phyloP scores from a whole-genome alignment of 2,888 invertebrate genomes.

The Eupeodes luniger region DNA sequence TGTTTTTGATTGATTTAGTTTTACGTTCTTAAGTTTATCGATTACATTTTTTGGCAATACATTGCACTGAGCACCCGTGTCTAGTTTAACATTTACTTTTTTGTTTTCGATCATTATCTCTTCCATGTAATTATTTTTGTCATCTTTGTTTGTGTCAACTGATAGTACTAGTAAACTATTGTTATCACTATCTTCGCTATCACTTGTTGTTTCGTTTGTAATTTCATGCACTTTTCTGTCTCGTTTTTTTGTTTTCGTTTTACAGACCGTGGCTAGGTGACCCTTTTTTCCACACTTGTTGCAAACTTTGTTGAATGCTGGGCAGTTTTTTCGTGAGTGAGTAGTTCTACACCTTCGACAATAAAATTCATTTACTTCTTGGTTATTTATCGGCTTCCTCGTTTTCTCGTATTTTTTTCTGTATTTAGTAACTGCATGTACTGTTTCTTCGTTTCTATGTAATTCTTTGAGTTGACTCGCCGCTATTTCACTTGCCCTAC shows the following conservation, averaged over 20 bases:
- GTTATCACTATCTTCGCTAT: slow-evolving; percentile 52
- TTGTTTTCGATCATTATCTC: slow-evolving; percentile 63
- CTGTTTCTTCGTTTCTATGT: slow-evolving; percentile 36
- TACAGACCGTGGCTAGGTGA: slow-evolving; percentile 41
- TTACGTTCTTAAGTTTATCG: slow-evolving; percentile 30
- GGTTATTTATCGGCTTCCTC: slow-evolving; percentile 38
- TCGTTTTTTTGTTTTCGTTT: slow-evolving; percentile 46
- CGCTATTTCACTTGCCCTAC: slow-evolving; percentile 67
- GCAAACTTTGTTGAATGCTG: slow-evolving; percentile 62
- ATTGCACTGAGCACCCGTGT: slow-evolving; percentile 67
- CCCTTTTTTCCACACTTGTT: slow-evolving; percentile 58
- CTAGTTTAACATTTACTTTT: slow-evolving; percentile 67
- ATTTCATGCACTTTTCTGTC: slow-evolving; percentile 56
- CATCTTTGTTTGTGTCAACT: slow-evolving; percentile 64
- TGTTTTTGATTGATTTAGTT: slow-evolving; percentile 30
- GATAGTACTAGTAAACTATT: slow-evolving; percentile 66
- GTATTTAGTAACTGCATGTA: slow-evolving; percentile 39
- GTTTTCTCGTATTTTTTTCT: slow-evolving; percentile 6
- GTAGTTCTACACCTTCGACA: slow-evolving; percentile 58
- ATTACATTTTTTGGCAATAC: slow-evolving; percentile 53
- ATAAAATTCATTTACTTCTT: slow-evolving; percentile 23
- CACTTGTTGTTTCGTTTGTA: slow-evolving; percentile 37
- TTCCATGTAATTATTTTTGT: slow-evolving; percentile 62
- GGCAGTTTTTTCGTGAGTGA: slow-evolving; percentile 57
- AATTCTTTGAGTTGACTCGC: slow-evolving; percentile 55